Conservation (phyloP, 37 sponge, comb jelly and placozoan species). For the Aphrocallistes beatrix region DNA sequence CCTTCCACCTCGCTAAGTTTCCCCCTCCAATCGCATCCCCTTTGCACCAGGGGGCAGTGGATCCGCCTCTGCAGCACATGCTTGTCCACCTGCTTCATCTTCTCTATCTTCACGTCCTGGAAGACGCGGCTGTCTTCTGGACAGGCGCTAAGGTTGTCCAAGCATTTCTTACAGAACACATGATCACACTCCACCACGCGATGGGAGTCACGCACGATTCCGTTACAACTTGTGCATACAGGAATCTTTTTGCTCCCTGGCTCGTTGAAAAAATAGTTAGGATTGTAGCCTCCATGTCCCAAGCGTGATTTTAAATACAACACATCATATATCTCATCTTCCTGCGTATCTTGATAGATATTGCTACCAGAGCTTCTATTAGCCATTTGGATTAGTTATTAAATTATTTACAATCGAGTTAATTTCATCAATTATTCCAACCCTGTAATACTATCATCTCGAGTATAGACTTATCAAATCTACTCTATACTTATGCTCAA, state of each 20-base stretch:
- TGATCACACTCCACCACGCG: background rate
- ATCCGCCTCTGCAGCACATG: background rate
- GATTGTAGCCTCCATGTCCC: background rate
- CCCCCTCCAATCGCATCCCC: conserved; percentile 4
- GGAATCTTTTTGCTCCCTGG: background rate
- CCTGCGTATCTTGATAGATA: background rate
- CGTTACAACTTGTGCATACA: background rate
- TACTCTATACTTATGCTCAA: no score
- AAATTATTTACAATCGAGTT: no score
- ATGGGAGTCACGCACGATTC: background rate
- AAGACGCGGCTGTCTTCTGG: background rate
- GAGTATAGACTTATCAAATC: no score
- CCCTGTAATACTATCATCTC: no score
- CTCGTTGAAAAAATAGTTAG: background rate
- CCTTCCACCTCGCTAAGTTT: background rate
- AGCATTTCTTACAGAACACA: background rate
- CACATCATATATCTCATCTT: background rate
- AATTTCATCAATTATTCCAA: no score
- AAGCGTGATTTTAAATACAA: background rate
- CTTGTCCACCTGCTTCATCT: background rate
- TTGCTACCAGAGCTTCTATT: no score
- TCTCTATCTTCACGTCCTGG: background rate
- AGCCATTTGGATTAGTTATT: no score
- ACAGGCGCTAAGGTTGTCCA: background rate
- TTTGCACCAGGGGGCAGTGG: background rate